These are phyloP conservation scores for Muscicapa comitata DNA, from an alignment of 2,797 vertebrate genomes.

Conservation along the genomic window DNA sequence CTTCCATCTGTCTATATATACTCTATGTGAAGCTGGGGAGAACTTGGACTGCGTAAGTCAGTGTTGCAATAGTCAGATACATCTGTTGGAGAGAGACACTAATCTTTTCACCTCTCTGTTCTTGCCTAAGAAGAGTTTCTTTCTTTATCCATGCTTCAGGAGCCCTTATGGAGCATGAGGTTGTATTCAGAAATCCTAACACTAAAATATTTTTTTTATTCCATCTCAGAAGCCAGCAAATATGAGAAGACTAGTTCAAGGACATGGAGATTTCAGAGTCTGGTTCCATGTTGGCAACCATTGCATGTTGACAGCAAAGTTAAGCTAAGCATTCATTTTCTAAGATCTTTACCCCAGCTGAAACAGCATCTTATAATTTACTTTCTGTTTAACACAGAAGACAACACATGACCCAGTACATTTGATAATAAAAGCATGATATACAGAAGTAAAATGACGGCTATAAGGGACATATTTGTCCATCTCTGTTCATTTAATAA, in stretches of 20 bases:
- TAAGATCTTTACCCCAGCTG: not conserved
- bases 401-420: not conserved
- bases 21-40: not conserved
- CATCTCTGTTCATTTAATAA: not conserved
- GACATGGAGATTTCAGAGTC: not conserved
- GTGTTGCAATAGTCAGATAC: not conserved
- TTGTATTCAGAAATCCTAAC: not conserved
- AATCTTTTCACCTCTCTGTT: not conserved
- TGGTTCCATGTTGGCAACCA: not conserved
- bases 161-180: not conserved
- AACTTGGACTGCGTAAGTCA: not conserved
- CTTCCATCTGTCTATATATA: not conserved
- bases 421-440: not conserved
- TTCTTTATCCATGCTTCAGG: not conserved
- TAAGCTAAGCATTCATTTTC: not conserved
- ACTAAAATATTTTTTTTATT: not conserved
- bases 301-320: not conserved
- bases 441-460: not conserved
- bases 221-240: not conserved
- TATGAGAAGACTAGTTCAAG: not conserved
- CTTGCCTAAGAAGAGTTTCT: not conserved
- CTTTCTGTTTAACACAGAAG: not conserved
- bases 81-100: not conserved
- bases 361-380: not conserved
- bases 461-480: not conserved